Base-by-base conservation (phyloP, 2,113 vertebrate genomes). In the Archilochus colubris region DNA sequence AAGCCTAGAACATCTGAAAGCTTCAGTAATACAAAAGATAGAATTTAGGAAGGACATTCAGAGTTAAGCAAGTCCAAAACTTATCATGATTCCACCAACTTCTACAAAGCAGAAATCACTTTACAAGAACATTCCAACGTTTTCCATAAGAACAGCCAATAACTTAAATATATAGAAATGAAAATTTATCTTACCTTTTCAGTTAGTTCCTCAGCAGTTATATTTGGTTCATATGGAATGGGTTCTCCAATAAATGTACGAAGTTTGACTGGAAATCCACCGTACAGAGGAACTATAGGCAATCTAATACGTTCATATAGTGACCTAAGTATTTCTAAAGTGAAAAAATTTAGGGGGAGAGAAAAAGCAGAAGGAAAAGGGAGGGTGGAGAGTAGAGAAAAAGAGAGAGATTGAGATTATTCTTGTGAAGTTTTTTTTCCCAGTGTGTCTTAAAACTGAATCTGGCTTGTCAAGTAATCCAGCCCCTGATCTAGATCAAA, bases 231-330 rank as follows among this genome's bases (percentile, higher is more conserved):
- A 28, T 99, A 99, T 4, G 98, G 98, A 97, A 99, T 99, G 38
- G 99, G 99, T 86, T 99, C 98, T 63, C 99, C 99, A 36, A 99
- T 97, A 92, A 98, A 99, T 2, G 99, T 99, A 31, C 98, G 98
- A 40, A 99, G 98, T 93, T 99, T 99, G 66, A 99, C 99, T 36
- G 99, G 99, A 97, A 99, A 99, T 25, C 98, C 99, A 48, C 99
- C 99, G 3, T 99, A 99, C 44, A 99, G n/a, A 12, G 99, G 99
- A 82, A 98, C 98, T 53, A 98, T 2, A 3, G 99, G 99, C 77
- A 98, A 94, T 33, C 98, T 98, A 92, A 98, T 97, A 40, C 97
- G 97, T 89, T 99, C 99, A 93, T 99, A 99, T 17, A 99, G 9
- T 94, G 98, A 98, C 64, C 98, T 98, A 93, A 98, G 96, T 48